Evolutionary conservation across 2,888 invertebrate species (phyloP), one percentile per base, ranked within the genome.

Genomic region (Pheosia gnoma): DNA sequence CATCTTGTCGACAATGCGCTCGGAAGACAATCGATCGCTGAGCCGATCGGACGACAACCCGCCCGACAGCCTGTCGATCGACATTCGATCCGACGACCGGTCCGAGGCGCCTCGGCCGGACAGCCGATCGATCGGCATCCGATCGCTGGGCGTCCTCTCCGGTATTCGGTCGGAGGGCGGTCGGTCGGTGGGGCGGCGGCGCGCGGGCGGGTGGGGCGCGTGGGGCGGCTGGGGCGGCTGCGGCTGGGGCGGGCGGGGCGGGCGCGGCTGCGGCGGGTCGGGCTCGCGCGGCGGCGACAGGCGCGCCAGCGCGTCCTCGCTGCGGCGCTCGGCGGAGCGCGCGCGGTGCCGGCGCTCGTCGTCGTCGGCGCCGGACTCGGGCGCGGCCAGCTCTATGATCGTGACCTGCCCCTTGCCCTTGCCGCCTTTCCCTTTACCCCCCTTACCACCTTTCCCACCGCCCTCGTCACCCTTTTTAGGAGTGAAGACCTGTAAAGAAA

Each of bases 371-470:
- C 89, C 88, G 0, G 88, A 83, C 64, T 90, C 89, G 3, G 89
- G 88, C 5, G 91, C 87, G 0, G 86, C 89, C 41, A 87, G 87
- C 73, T 96, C 96, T 65, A 96, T 95, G 60, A 96, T 95, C 59
- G 96, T 95, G 59, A 96, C 96, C 71, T 96, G 96, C 3, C 95
- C 96, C 82, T 96, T 96, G 61, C 95, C 95, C 73, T 95, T 96
- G 3, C 96, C 96, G 3, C 96, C 96, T 72, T 96, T 96, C 38
- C 95, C 96, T 67, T 96, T 96, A 59, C 95, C 96, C 45, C 96
- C 95, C 68, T 96, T 95, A 53, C 95, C 96, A 9, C 96, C 96
- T 75, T 96, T 96, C 0, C 96, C 96, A 36, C 96, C 96, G 57
- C 96, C 95, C 75, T 96, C 96, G 8, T 96, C 96, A 65, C 95